phyloP scores from a whole-genome alignment of 2,113 vertebrate genomes.

The Trogon surrucura region DNA sequence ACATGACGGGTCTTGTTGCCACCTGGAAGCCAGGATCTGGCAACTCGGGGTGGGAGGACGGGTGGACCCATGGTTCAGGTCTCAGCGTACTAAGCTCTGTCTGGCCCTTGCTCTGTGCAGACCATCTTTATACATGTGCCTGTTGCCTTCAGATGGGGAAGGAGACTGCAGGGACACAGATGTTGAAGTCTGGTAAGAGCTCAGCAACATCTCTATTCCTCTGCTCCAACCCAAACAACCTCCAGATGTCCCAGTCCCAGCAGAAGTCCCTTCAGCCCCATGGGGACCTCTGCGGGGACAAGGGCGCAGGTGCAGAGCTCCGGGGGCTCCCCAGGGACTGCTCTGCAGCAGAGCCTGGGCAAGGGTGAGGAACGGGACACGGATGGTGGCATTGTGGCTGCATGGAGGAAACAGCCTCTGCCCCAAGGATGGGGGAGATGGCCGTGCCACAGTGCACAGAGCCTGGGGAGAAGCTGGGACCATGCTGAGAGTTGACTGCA shows the following conservation, averaged over 20 bases:
- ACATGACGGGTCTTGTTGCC: too few species aligned
- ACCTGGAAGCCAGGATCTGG: not conserved
- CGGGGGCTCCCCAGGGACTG: not conserved
- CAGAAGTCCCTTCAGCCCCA: not conserved
- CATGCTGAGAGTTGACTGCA: not conserved
- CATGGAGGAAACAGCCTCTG: not conserved
- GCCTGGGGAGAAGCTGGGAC: not conserved
- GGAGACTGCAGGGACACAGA: not conserved
- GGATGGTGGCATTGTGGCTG: not conserved
- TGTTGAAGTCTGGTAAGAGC: not conserved
- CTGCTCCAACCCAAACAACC: not conserved
- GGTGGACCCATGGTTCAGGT: not conserved
- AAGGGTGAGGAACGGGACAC: fast-evolving
- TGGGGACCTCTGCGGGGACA: not conserved
- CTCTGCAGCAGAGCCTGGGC: not conserved
- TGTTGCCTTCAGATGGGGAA: not conserved
- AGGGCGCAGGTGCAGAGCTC: not conserved
- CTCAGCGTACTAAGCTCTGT: not conserved
- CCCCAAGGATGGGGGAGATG: not conserved
- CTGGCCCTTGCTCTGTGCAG: not conserved
- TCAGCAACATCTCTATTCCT: not conserved
- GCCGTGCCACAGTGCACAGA: not conserved
- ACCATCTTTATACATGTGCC: not conserved
- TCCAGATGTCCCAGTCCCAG: not conserved
- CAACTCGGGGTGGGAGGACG: not conserved